These are phyloP conservation scores for Folsomia candida DNA, from an alignment of 2,888 invertebrate species.

Conservation along the genomic window DNA sequence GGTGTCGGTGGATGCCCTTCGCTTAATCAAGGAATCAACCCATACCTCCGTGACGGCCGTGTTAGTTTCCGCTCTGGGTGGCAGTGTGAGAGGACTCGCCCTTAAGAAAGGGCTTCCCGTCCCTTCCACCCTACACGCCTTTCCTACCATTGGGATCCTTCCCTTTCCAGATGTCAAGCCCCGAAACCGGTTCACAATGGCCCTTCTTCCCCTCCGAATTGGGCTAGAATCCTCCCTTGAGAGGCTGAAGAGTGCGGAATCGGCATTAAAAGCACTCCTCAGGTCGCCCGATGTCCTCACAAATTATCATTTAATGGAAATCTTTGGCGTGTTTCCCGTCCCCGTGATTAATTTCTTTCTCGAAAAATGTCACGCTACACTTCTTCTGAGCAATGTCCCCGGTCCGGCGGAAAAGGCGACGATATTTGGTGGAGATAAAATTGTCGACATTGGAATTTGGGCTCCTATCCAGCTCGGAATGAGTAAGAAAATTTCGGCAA, in stretches of 20 bases:
- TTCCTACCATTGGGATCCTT: slow-evolving; percentile 45
- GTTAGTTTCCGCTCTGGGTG: slow-evolving; percentile 40
- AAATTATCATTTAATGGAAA: slow-evolving; percentile 40
- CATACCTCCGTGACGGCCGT: slow-evolving; percentile 43
- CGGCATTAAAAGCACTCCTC: slow-evolving; percentile 31
- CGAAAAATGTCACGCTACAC: slow-evolving; percentile 41
- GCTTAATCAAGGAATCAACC: slow-evolving; percentile 41
- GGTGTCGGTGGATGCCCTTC: slow-evolving; percentile 39
- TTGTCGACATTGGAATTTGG: slow-evolving; percentile 47
- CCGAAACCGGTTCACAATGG: slow-evolving; percentile 44
- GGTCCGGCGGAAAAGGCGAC: slow-evolving; percentile 43
- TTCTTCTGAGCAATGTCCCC: slow-evolving; percentile 47
- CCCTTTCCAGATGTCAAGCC: slow-evolving; percentile 46
- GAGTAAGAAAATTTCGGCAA: too few species aligned
- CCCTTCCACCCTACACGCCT: slow-evolving; percentile 38
- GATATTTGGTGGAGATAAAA: slow-evolving; percentile 44
- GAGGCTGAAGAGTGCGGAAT: slow-evolving; percentile 39
- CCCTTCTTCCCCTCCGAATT: slow-evolving; percentile 40
- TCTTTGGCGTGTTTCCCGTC: slow-evolving; percentile 43
- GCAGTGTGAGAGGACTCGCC: slow-evolving; percentile 40
- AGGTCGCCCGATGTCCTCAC: slow-evolving; percentile 39
- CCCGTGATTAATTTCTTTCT: slow-evolving; percentile 37
- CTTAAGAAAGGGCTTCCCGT: slow-evolving; percentile 39
- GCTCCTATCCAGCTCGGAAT: slow-evolving; percentile 46
- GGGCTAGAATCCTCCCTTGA: slow-evolving; percentile 36